Evolutionary conservation across 2,113 vertebrate species (phyloP), one percentile per base, ranked within the genome.

Genomic region (Corapipo altera): DNA sequence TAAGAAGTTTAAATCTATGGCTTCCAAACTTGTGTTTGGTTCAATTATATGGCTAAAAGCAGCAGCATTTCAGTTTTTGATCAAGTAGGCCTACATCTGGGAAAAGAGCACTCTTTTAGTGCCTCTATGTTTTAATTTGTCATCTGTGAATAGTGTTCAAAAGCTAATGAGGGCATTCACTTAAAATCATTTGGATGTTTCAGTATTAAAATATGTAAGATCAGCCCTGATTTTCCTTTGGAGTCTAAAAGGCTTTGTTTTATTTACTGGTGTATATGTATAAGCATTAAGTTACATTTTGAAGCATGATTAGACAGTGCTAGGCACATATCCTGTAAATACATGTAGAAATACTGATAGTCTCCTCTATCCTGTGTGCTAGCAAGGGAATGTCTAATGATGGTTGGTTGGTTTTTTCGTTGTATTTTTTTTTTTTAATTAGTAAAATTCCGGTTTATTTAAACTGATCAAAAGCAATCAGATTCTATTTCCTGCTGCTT

Each of bases 121-220:
- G 59, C 91, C 94, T 93, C 94, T 79, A 13, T 79, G 43, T 69
- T 92, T 73, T 85, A 69, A 75, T 76, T 89, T 87, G 74, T 89
- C 84, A 84, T 33, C 52, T 90, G 35, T 96, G 90, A 67, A 61
- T 92, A 83, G 49, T 76, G 32, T 62, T 89, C 75, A 82, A 65
- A 86, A 76, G 46, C 59, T 65, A 39, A 3, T 57, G 49, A 49
- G 61, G 88, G 41, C 88, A 61, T 95, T 97, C 23, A 43, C 66
- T 72, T 81, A 44, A 69, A 80, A 57, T 33, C 1, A 23, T 92
- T 84, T 77, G 48, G 18, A 49, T 93, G 21, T 67, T 89, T 95
- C 89, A 93, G 59, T 93, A 81, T 97, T 94, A 84, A 96, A 87
- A 51, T 84, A 37, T 2, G 0, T 24, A 52, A 79, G 73, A 69